Evolutionary conservation across 2,888 invertebrate genomes (phyloP).

Genomic region (Heliothis peltigera): DNA sequence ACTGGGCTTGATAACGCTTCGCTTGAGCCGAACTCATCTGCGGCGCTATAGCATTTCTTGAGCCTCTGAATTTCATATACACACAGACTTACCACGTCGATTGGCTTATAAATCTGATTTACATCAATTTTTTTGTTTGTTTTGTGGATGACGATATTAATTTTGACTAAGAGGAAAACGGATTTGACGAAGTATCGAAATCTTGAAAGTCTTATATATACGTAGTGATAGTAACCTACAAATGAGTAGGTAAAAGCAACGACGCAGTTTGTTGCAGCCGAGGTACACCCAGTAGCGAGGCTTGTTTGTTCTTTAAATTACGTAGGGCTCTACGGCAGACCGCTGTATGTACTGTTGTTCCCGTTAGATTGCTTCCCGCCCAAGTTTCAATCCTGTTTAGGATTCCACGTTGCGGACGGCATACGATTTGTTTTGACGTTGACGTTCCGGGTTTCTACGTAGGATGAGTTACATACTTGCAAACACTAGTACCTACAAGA

Average conservation of each 20-base stretch:
- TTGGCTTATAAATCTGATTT: conserved; percentile 63
- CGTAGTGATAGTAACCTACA: conserved; percentile 66
- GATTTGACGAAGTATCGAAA: conserved; percentile 46
- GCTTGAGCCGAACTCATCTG: conserved; percentile 81
- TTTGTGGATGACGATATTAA: conserved; percentile 63
- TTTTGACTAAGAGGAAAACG: conserved; percentile 41
- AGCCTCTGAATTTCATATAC: conserved; percentile 75
- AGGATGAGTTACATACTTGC: neutral
- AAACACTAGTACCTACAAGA: neutral
- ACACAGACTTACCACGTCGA: conserved; percentile 66
- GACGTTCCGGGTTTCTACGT: conserved; percentile 32
- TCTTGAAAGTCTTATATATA: conserved; percentile 19
- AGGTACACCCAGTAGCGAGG: conserved; percentile 70
- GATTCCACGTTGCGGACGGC: conserved; percentile 69
- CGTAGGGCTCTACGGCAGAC: conserved; percentile 73
- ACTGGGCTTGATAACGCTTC: conserved; percentile 83
- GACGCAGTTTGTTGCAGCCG: conserved; percentile 75
- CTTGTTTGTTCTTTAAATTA: conserved; percentile 84
- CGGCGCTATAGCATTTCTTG: conserved; percentile 78
- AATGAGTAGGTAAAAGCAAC: conserved; percentile 74
- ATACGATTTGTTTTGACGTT: conserved; percentile 67
- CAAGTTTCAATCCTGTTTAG: conserved; percentile 80
- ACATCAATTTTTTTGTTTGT: conserved; percentile 60
- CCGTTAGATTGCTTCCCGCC: conserved; percentile 75
- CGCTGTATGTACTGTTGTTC: conserved; percentile 73